Conservation (phyloP, 2,113 vertebrate genomes). For the Neogale vison region DNA sequence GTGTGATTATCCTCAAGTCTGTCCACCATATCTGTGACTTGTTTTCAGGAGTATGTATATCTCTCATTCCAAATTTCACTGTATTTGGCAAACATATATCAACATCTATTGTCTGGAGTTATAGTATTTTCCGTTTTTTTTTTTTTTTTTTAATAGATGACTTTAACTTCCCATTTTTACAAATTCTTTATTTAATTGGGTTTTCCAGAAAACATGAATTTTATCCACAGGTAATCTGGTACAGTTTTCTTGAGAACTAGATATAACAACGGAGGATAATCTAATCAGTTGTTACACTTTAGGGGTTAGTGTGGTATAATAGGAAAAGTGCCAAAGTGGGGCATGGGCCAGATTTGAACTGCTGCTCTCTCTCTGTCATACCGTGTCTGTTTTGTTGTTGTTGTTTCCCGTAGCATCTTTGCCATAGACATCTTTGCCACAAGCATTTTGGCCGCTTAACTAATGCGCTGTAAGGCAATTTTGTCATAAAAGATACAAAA, state of each 20-base stretch:
- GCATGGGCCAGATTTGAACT: neutral
- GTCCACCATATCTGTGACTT: neutral
- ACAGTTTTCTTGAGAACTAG: neutral
- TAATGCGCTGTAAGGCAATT: neutral
- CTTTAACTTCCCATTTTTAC: neutral
- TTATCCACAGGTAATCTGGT: neutral
- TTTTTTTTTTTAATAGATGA: neutral
- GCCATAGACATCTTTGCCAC: neutral
- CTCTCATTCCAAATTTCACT: neutral
- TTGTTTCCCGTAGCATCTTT: neutral
- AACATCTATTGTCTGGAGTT: neutral
- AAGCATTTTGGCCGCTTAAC: neutral
- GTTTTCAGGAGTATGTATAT: neutral
- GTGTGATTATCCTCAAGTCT: neutral
- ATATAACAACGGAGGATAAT: neutral
- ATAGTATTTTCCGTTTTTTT: neutral
- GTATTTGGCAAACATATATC: neutral
- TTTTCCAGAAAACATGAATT: neutral
- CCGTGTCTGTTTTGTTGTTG: neutral
- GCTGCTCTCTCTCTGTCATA: neutral
- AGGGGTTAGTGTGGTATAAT: neutral
- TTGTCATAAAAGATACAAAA: neutral
- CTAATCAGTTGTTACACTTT: neutral
- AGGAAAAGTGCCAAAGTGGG: neutral
- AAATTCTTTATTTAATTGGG: neutral